Evolutionary conservation across 2,113 vertebrate species (phyloP).

Genomic region (Chiloscyllium plagiosum): DNA sequence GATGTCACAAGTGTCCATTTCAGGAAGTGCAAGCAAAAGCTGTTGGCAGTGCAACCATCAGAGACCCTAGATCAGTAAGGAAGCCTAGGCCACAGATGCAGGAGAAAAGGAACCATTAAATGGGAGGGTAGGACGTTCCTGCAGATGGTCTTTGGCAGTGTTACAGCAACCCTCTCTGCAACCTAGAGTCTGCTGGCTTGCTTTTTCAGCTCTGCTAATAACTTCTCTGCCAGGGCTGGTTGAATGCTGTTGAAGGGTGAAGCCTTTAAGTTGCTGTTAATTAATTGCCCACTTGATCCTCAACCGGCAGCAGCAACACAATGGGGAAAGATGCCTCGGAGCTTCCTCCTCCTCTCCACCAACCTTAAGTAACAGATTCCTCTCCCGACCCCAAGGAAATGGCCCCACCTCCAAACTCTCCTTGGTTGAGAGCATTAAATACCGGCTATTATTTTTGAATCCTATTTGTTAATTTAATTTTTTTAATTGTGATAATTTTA

Average conservation of each 20-base stretch:
- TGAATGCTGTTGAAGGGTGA: neutral
- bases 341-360: neutral
- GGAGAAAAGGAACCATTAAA: too few relatives aligned
- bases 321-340: neutral
- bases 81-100: neutral
- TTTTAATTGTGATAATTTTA: slow-evolving; percentile 38
- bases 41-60: neutral
- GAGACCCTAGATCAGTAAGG: neutral
- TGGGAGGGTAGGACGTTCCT: neutral
- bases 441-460: neutral
- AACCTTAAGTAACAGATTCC: too few relatives aligned
- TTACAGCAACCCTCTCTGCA: too few relatives aligned
- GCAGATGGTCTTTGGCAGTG: neutral
- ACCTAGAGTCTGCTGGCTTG: neutral
- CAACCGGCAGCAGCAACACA: neutral
- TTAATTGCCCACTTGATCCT: neutral
- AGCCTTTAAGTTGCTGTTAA: neutral
- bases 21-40: neutral
- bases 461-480: neutral
- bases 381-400: too few relatives aligned
- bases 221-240: neutral
- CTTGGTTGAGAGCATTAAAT: too few relatives aligned
- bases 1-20: neutral
- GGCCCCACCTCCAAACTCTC: too few relatives aligned
- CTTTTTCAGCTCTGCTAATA: too few relatives aligned